phyloP scores from a whole-genome alignment of 2,113 vertebrate genomes.

The Barnardius zonarius region DNA sequence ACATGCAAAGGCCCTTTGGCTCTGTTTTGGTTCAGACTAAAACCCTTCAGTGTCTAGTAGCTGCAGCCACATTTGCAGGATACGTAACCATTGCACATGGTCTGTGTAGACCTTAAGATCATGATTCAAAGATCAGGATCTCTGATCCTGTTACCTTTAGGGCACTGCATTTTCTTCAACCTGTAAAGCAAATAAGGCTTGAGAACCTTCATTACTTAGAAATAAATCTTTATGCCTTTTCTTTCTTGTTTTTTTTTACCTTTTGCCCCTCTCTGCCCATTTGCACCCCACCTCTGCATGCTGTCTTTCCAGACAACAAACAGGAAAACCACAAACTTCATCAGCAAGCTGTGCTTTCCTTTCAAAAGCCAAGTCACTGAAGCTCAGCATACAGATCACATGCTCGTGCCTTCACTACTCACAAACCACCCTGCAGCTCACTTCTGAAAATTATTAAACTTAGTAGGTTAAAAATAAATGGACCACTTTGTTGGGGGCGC shows the following conservation, averaged over 20 bases:
- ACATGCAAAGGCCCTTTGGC: neutral
- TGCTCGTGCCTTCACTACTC: neutral
- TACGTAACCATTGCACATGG: neutral
- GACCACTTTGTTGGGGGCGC: rapidly evolving
- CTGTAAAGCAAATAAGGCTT: neutral
- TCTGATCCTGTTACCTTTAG: neutral
- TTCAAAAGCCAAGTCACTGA: neutral
- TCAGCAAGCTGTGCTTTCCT: slow-evolving; percentile 44
- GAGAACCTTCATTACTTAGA: neutral
- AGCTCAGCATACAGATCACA: slow-evolving; percentile 29
- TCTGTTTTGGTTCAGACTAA: neutral
- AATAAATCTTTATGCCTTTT: neutral
- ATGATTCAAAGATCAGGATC: neutral
- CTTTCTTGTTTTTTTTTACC: neutral
- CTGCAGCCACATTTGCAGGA: neutral
- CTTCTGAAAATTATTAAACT: slow-evolving; percentile 19
- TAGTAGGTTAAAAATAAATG: neutral
- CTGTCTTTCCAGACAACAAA: neutral
- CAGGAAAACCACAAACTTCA: slow-evolving; percentile 59
- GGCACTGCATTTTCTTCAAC: neutral
- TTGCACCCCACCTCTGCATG: neutral
- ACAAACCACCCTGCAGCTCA: neutral
- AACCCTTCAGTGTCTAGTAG: neutral
- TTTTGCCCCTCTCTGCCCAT: neutral
- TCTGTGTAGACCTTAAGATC: neutral